phyloP scores from a whole-genome alignment of 2,888 invertebrate genomes.

The Leptura quadrifasciata region DNA sequence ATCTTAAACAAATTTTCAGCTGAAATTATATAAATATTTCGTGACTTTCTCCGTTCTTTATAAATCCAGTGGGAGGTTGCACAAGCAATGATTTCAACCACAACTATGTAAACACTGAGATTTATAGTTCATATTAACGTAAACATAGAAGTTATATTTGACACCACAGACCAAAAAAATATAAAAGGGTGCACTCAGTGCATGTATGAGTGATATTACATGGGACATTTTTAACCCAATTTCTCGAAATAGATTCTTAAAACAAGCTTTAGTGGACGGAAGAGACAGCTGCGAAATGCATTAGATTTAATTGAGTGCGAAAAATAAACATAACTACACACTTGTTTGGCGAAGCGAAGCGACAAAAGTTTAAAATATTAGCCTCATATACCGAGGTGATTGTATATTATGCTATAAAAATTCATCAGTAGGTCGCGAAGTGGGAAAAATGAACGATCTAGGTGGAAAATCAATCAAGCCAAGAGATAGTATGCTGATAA shows the following conservation, averaged over 20 bases:
- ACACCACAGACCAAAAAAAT: conserved; percentile 7
- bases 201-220: not conserved
- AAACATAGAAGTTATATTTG: conserved; percentile 7
- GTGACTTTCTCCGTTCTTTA: not conserved
- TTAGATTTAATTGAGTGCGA: not conserved
- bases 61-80: not conserved
- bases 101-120: not conserved
- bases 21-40: not conserved
- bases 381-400: not conserved
- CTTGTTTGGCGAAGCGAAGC: not conserved
- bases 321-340: not conserved
- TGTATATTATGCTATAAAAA: not conserved
- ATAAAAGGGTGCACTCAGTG: not conserved
- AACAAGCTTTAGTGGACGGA: not conserved
- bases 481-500: too few species aligned
- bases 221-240: not conserved
- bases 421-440: too few species aligned
- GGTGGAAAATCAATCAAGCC: too few species aligned
- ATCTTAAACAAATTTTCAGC: not conserved
- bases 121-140: not conserved
- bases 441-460: too few species aligned
- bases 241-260: not conserved
- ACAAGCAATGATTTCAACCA: not conserved
- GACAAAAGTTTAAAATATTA: not conserved
- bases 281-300: not conserved